A percentile compares a stretch with the other conserved stretches of the same genome.
Evolutionary conservation across 2,888 invertebrate genomes (phyloP).

Genomic region (Parapristionchus giblindavisi): DNA sequence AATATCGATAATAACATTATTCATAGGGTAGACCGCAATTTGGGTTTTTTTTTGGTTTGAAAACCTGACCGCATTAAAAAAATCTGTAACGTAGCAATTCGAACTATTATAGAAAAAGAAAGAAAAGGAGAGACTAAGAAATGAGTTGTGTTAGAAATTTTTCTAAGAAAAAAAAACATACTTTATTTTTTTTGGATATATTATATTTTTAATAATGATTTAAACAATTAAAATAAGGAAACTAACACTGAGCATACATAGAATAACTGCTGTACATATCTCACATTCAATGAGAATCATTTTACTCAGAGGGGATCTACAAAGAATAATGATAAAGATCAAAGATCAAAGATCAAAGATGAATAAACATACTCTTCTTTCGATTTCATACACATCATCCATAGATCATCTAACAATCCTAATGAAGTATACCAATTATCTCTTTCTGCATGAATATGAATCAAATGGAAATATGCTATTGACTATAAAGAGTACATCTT

Average conservation of each 20-base stretch:
- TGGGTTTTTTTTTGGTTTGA: too few relatives aligned
- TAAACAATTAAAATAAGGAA: background rate
- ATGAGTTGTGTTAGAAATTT: too few relatives aligned
- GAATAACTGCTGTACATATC: slow-evolving; percentile 29
- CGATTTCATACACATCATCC: slow-evolving; percentile 42
- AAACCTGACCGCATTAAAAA: background rate
- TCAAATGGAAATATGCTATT: slow-evolving; percentile 18
- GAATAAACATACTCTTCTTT: slow-evolving; percentile 29
- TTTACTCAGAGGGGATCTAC: slow-evolving; percentile 36
- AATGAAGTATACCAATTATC: slow-evolving; percentile 31
- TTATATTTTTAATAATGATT: too few relatives aligned
- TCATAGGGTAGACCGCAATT: too few relatives aligned
- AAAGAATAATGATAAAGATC: background rate
- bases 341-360: background rate
- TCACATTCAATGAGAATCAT: slow-evolving; percentile 40
- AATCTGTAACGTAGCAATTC: too few relatives aligned
- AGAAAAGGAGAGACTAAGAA: too few relatives aligned
- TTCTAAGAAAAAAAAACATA: too few relatives aligned
- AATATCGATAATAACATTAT: background rate
- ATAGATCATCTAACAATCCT: slow-evolving; percentile 37
- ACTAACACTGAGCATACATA: slow-evolving; percentile 35
- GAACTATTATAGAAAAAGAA: too few relatives aligned
- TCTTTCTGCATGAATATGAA: background rate
- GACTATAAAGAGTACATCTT: slow-evolving; percentile 8
- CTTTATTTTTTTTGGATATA: too few relatives aligned